Conservation (phyloP, 1,140 invertebrate genomes). For the Ganaspis sp. region DNA sequence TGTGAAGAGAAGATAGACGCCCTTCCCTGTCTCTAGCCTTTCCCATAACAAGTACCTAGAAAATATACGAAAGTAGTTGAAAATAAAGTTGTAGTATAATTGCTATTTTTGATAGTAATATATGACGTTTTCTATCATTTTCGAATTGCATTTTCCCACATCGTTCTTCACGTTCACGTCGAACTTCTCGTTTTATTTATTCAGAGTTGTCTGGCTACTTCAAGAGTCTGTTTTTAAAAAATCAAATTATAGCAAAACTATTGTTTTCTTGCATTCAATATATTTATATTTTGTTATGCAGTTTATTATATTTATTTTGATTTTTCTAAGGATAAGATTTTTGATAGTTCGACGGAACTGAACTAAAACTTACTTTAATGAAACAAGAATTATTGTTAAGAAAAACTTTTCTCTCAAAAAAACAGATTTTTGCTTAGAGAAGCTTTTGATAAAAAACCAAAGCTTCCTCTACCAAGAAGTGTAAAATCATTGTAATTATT, state of each 20-base stretch:
- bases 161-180: slow-evolving; percentile 89
- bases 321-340: too few relatives aligned
- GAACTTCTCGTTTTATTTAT: slow-evolving; percentile 88
- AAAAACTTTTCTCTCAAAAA: too few relatives aligned
- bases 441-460: too few relatives aligned
- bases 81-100: background rate
- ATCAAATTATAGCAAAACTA: background rate
- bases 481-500: background rate
- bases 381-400: too few relatives aligned
- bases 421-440: too few relatives aligned
- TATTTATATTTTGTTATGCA: too few relatives aligned
- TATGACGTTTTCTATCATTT: slow-evolving; percentile 87
- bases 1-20: slow-evolving; percentile 88
- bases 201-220: slow-evolving; percentile 87
- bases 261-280: background rate
- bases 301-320: too few relatives aligned
- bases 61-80: slow-evolving; percentile 32
- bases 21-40: slow-evolving; percentile 85
- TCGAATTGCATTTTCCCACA: slow-evolving; percentile 91
- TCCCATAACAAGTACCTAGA: slow-evolving; percentile 85
- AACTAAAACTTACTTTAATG: too few relatives aligned
- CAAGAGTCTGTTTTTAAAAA: slow-evolving; percentile 79
- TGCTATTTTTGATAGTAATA: slow-evolving; percentile 22
- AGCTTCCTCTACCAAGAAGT: too few relatives aligned
- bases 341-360: too few relatives aligned